A percentile compares a stretch with the other conserved stretches of the same genome.
These are phyloP conservation scores for Irena cyanogastra DNA, from an alignment of 2,113 vertebrate species.

Conservation along the genomic window DNA sequence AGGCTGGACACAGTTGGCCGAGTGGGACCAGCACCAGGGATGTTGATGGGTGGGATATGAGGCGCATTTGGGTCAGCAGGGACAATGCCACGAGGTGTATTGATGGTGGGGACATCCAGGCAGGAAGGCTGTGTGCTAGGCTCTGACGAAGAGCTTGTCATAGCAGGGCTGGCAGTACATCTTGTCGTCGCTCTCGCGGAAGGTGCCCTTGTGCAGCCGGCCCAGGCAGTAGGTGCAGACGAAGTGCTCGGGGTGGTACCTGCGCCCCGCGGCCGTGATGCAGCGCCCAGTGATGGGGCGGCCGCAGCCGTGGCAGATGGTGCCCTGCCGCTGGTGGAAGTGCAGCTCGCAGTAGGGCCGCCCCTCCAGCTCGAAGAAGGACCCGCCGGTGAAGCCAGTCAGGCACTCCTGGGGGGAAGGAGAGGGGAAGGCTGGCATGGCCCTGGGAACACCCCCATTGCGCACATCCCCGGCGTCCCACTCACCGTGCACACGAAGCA, in stretches of 20 bases:
- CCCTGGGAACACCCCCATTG: fast-evolving
- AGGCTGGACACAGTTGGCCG: not conserved
- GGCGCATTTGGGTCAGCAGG: not conserved
- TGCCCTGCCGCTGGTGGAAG: slow-evolving; percentile 83
- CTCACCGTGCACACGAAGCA: slow-evolving; percentile 92
- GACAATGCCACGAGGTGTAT: fast-evolving
- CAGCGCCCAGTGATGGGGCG: slow-evolving; percentile 81
- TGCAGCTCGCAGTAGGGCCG: slow-evolving; percentile 84
- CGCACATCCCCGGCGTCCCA: fast-evolving
- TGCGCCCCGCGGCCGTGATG: slow-evolving; percentile 76
- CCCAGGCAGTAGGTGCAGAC: slow-evolving; percentile 84
- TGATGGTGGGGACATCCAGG: fast-evolving
- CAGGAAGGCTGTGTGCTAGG: not conserved
- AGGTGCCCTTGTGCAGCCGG: slow-evolving; percentile 84
- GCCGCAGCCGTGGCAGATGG: slow-evolving; percentile 76
- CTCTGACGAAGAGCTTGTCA: slow-evolving; percentile 75
- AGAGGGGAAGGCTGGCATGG: not conserved
- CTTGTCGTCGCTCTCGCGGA: slow-evolving; percentile 76
- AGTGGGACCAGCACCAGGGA: fast-evolving
- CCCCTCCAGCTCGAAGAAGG: slow-evolving; percentile 85
- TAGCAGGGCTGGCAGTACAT: slow-evolving; percentile 83
- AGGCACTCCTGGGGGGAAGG: slow-evolving; percentile 79
- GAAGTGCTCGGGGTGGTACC: slow-evolving; percentile 92
- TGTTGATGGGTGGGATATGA: fast-evolving
- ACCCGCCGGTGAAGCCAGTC: slow-evolving; percentile 69